Base-by-base conservation (phyloP, 1,140 invertebrate genomes). In the Ips typographus region DNA sequence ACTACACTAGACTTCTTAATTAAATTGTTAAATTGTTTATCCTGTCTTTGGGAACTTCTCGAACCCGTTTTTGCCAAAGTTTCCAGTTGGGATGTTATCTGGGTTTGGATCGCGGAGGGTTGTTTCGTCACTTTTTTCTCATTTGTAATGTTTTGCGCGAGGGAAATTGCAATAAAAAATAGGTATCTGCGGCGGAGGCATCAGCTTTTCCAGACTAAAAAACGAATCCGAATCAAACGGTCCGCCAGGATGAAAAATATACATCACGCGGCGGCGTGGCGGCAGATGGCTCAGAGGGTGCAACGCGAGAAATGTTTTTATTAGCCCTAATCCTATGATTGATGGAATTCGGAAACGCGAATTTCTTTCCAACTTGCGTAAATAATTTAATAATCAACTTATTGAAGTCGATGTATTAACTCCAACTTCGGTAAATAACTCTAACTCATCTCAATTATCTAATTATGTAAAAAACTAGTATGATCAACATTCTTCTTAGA, bases 301-400 rank as follows among this genome's bases (percentile, higher is more conserved):
- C 73, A 76, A 77, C 74, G 78, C 74, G 78, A 75, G 74, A 78
- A 79, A 79, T 77, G 78, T 77, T 79, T 79, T 79, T 79, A 79
- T 78, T 79, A 79, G 76, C 77, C 74, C 71, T 78, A 79, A 79
- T 79, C 78, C 73, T 43, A 76, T 79, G 78, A 79, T 79, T 79
- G 78, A 79, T 79, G 75, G 75, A 74, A 72, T 77, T 73, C 72
- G 65, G 71, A 71, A 72, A 74, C 53, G 49, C 60, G 39, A 64
- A 55, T 41, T 62, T 70, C 60, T 70, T 60, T 68, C 52, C 5
- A 55, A 51, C 44, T 49, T 63, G 39, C 8, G 6, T 6, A 62
- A 62, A 39, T 62, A 62, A 62, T 39, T 49, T 62, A 62, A 51
- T 62, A 62, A 62, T 62, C 36, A 62, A 62, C 22, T 59, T 59